Conservation (phyloP, 2,888 invertebrate species). For the Chesias legatella region DNA sequence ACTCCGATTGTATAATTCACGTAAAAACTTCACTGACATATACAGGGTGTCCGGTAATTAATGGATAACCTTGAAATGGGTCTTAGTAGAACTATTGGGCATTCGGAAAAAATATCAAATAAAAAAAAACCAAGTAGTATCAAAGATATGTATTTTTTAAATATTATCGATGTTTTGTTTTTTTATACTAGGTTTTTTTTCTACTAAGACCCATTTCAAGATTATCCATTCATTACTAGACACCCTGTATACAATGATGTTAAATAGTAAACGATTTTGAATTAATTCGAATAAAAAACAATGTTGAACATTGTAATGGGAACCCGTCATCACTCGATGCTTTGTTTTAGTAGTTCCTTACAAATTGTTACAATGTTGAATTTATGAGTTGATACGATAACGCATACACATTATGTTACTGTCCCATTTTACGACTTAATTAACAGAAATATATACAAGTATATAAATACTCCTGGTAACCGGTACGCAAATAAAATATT, state of each 20-base stretch:
- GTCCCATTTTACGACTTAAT: constrained; percentile 4
- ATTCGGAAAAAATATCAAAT: too few relatives aligned
- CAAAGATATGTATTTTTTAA: too few relatives aligned
- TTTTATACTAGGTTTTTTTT: too few relatives aligned
- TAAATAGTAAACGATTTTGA: neutral
- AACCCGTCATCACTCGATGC: constrained; percentile 3
- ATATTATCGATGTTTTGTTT: too few relatives aligned
- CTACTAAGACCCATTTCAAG: too few relatives aligned
- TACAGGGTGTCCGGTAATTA: constrained; percentile 2
- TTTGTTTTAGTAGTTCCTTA: constrained; percentile 7
- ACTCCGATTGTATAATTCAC: constrained; percentile 1
- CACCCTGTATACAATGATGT: neutral
- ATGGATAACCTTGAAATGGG: too few relatives aligned
- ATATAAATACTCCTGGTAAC: neutral
- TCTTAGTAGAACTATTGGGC: too few relatives aligned
- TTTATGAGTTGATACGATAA: constrained; percentile 7
- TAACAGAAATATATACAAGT: constrained; percentile 1
- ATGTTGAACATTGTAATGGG: constrained; percentile 6
- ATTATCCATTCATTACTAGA: too few relatives aligned
- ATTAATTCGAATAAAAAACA: neutral
- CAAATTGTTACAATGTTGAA: constrained; percentile 11
- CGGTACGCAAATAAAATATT: too few relatives aligned
- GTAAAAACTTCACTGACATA: constrained; percentile 4
- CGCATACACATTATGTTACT: neutral
- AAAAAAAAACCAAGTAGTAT: too few relatives aligned